These are phyloP conservation scores for Chanos chanos DNA, from an alignment of 2,797 vertebrate species.

Conservation along the genomic window DNA sequence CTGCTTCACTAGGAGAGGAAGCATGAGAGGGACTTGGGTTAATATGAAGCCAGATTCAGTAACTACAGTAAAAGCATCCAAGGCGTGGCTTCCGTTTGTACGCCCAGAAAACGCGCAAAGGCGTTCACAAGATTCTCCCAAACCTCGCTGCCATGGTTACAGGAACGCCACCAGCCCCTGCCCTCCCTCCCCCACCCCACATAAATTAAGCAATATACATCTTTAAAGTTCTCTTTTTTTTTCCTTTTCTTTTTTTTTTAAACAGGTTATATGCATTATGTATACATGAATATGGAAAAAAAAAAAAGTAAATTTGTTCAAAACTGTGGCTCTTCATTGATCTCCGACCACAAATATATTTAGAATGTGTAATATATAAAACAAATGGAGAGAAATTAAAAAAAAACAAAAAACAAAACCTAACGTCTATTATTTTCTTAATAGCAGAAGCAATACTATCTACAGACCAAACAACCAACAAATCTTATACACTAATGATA, in stretches of 20 bases:
- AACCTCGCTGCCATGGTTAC: conserved; percentile 79
- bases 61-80: conserved; percentile 84
- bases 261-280: conserved; percentile 93
- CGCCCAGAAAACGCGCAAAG: conserved; percentile 57
- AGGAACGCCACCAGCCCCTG: conserved; percentile 79
- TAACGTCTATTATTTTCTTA: conserved; percentile 80
- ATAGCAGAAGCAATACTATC: conserved; percentile 93
- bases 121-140: conserved; percentile 79
- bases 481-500: conserved; percentile 88
- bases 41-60: conserved; percentile 86
- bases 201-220: conserved; percentile 94
- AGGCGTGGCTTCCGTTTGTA: conserved; percentile 73
- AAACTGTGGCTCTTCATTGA: conserved; percentile 89
- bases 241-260: conserved; percentile 77
- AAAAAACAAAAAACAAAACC: conserved; percentile 74
- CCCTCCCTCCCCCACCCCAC: too few species aligned
- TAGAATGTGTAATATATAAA: conserved; percentile 63
- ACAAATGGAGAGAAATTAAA: conserved; percentile 75
- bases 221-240: conserved; percentile 72
- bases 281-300: conserved; percentile 76
- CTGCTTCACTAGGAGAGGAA: conserved; percentile 91
- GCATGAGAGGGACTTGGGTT: conserved; percentile 81
- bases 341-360: conserved; percentile 96
- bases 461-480: conserved; percentile 95
- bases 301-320: conserved; percentile 84